Base-by-base conservation (phyloP, 2,113 vertebrate species). In the Pteruthius melanotis region DNA sequence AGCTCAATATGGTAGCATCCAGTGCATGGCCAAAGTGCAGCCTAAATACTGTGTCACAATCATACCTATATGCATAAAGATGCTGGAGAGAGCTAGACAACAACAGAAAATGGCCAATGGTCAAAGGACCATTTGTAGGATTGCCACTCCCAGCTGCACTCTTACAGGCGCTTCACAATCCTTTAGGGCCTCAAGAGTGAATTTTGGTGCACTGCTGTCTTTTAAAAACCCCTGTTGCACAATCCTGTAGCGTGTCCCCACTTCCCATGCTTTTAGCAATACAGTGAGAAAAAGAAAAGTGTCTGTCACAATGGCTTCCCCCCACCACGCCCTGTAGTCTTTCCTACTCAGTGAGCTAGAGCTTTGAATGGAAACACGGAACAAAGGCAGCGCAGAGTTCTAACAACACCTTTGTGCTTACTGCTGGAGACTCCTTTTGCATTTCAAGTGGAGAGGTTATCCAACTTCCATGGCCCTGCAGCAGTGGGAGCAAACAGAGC, bases 241-340 rank as follows among this genome's bases (percentile, higher is more conserved):
- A 63, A 50, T 30, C 39, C 56, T 49, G 22, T 21, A 37, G n/a
- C 9, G 26, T 24, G 53, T 59, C 44, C 23, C 20, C 35, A 22
- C 44, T 72, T 69, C n/a, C 14, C 11, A 11, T 5, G 26, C 30
- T 31, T 66, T 65, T 28, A 93, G 56, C 65, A 82, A 18, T 12
- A 76, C 22, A 74, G 10, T 31, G 16, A 30, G 53, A 26, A 81
- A 68, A 70, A 60, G 12, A 33, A 72, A 74, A 66, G 42, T 24
- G 35, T 52, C 54, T 40, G 9, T 45, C 45, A 49, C 61, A 54
- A 12, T 14, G 69, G 33, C 49, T 50, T 72, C 22, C 20, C 23
- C 15, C 18, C 1, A 0, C 24, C 35, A 17, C 0, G 0, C 16
- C 15, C 10, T 14, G 1, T 1, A 23, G 16, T 24, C 56, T 31